phyloP scores from a whole-genome alignment of 2,113 vertebrate genomes.

The Xenopus tropicalis region DNA sequence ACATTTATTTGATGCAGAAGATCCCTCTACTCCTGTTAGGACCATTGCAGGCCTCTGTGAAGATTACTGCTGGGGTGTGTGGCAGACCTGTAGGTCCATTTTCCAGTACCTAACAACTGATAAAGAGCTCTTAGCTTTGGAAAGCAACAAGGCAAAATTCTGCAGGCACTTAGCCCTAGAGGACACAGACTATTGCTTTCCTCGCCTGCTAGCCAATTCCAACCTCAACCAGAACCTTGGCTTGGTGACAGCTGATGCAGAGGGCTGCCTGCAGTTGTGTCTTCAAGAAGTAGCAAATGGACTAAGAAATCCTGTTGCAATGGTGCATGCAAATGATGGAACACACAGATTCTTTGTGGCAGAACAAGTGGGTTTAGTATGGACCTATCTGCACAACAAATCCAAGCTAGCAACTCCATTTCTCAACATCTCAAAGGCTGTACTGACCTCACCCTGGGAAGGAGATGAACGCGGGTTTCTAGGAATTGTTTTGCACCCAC shows the following conservation, averaged over 20 bases:
- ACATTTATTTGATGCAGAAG: conserved; percentile 89
- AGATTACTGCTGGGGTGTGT: conserved; percentile 80
- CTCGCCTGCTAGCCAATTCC: conserved; percentile 72
- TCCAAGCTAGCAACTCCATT: conserved; percentile 81
- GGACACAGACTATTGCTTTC: conserved; percentile 90
- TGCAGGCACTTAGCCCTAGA: conserved; percentile 77
- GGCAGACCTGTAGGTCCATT: conserved; percentile 71
- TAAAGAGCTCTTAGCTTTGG: conserved; percentile 55
- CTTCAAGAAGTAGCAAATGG: conserved; percentile 83
- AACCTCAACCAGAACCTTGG: conserved; percentile 79
- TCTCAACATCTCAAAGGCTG: conserved; percentile 80
- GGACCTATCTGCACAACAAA: conserved; percentile 81
- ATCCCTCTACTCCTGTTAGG: conserved; percentile 76
- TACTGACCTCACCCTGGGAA: conserved; percentile 92
- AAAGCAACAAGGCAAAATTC: conserved; percentile 63
- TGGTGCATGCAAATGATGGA: conserved; percentile 88
- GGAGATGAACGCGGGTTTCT: conserved; percentile 94
- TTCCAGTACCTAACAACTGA: conserved; percentile 71
- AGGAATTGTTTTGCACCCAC: conserved; percentile 84
- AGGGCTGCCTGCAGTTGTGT: conserved; percentile 90
- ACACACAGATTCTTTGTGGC: conserved; percentile 91
- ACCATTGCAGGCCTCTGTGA: conserved; percentile 86
- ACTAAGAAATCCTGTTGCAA: conserved; percentile 84
- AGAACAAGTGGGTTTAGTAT: conserved; percentile 91
- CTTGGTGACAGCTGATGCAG: conserved; percentile 62